These are phyloP conservation scores for Campylomormyrus numenius DNA, from an alignment of 2,113 vertebrate species.

Conservation along the genomic window DNA sequence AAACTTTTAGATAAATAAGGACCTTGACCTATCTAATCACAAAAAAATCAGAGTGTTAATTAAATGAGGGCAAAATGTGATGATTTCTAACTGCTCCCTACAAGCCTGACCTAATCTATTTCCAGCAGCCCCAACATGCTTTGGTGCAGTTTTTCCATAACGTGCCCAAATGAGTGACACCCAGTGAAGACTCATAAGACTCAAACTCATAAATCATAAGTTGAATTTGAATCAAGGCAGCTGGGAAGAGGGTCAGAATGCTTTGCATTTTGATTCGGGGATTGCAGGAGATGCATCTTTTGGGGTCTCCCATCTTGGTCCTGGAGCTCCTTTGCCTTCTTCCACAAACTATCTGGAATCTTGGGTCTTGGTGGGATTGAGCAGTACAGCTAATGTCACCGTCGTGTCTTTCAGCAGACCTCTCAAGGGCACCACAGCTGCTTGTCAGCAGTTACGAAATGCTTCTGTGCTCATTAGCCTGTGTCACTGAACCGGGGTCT, in stretches of 20 bases:
- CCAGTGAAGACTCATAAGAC: neutral
- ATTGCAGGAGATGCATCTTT: neutral
- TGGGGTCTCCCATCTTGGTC: neutral
- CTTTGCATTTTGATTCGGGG: neutral
- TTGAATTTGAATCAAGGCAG: neutral
- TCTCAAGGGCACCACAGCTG: slow-evolving; percentile 10
- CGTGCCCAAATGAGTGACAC: neutral
- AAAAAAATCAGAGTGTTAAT: neutral
- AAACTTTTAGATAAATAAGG: neutral
- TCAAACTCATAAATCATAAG: neutral
- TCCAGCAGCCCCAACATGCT: neutral
- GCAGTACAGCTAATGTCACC: neutral
- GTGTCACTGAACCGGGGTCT: neutral
- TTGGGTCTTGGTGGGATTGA: neutral
- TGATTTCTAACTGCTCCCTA: neutral
- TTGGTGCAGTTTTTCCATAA: neutral
- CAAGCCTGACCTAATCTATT: neutral
- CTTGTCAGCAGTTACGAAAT: neutral
- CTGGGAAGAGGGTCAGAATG: neutral
- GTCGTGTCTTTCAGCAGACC: neutral
- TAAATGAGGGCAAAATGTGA: neutral
- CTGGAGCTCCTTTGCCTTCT: neutral
- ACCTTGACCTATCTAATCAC: neutral
- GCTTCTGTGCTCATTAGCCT: slow-evolving; percentile 1
- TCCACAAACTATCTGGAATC: neutral